Evolutionary conservation across 2,113 vertebrate species (phyloP), one percentile per base, ranked within the genome.

Genomic region (Alouatta palliata): DNA sequence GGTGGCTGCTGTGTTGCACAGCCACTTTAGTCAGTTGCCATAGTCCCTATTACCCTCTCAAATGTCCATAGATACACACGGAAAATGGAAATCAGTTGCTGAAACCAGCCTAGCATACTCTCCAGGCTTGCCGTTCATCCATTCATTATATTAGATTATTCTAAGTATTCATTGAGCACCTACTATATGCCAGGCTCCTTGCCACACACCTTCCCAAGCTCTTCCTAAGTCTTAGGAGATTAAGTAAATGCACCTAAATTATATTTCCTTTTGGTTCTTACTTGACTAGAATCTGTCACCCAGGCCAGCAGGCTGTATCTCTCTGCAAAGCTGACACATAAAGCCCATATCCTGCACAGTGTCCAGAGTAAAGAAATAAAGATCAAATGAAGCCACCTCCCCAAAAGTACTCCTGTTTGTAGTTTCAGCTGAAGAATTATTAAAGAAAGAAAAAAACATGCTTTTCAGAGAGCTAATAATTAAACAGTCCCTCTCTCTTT

Each of bases 401-500:
- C 76, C 45, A 17, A 54, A 64, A 61, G 27, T 75, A 23, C n/a
- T 96, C 70, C 40, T 91, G 27, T 58, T 85, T 87, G 21, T 45
- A n/a, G 32, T 54, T 96, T 96, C 76, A 93, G 70, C 23, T 32
- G 45, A 80, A 95, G 84, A 84, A 81, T 93, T 90, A 96, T 73
- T 86, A 90, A 97, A 6, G 94, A 86, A 70, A 82, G 95, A 90
- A 95, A 93, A 96, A 75, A 37, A 82, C 58, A 40, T 73, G 47
- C 0, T 56, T 90, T 96, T 84, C 97, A 49, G 43, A 27, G 77
- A 96, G 32, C 84, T 92, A 96, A 97, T 95, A 98, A 99, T 99
- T 98, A 99, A 99, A 97, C 97, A 98, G 87, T 27, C 54, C 71
- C 87, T 90, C 97, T 99, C 91, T 89, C 98, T 99, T 99, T 98